These are phyloP conservation scores for Lottia gigantea DNA, from an alignment of 2,888 invertebrate genomes.

Conservation along the genomic window DNA sequence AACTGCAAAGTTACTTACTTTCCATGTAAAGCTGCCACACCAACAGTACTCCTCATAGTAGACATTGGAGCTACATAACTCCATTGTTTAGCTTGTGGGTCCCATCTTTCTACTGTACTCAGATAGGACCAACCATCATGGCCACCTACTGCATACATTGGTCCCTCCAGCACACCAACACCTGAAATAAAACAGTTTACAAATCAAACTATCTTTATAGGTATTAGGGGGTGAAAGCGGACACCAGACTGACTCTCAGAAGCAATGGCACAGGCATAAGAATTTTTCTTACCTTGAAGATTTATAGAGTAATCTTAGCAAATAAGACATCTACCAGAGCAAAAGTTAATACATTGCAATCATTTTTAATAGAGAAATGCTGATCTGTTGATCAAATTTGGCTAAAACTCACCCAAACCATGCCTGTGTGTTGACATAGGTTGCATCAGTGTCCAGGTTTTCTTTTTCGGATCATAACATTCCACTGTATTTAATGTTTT, in stretches of 20 bases:
- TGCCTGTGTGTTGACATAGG: constrained; percentile 89
- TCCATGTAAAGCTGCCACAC: constrained; percentile 86
- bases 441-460: constrained; percentile 81
- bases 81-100: constrained; percentile 88
- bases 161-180: constrained; percentile 79
- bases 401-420: constrained; percentile 67
- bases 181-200: constrained; percentile 52
- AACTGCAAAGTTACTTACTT: constrained; percentile 68
- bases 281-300: too few relatives aligned
- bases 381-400: too few relatives aligned
- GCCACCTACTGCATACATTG: constrained; percentile 93
- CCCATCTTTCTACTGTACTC: constrained; percentile 93
- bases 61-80: constrained; percentile 91
- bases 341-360: too few relatives aligned
- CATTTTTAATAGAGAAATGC: too few relatives aligned
- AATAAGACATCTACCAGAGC: too few relatives aligned
- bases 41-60: constrained; percentile 88
- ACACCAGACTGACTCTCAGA: too few relatives aligned
- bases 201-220: too few relatives aligned
- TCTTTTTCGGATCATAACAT: constrained; percentile 71
- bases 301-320: too few relatives aligned
- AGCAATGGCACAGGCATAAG: too few relatives aligned
- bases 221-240: too few relatives aligned
- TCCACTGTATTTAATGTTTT: constrained; percentile 78
- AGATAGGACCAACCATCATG: constrained; percentile 96